Base-by-base conservation (phyloP, 1,140 invertebrate genomes). In the Neodiprion pinetum region DNA sequence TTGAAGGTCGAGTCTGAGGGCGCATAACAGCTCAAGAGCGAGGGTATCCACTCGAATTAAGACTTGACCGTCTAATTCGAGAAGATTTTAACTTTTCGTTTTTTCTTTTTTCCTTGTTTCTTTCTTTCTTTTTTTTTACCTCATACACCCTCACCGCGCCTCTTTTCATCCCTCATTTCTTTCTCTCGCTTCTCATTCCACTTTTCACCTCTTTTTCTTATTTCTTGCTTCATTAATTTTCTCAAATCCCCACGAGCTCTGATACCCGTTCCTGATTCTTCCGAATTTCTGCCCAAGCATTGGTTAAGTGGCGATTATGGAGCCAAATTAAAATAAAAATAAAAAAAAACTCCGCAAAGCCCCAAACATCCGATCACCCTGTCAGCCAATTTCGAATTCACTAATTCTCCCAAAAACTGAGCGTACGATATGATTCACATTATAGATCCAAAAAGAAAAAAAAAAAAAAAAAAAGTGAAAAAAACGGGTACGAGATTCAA, bases 31-130 rank as follows among this genome's bases (percentile, higher is more conserved):
- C 28, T 40, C 28, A 40, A 40, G 28, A 9, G 53, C 4, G 9
- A 61, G 53, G 53, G 53, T 17, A 61, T 61, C 53, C 9, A 61
- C 53, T 61, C 53, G 53, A 61, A 61, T 61, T 61, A 61, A 61
- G n/a, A 61, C 8, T 61, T 61, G 4, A 61, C 5, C 53, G 53
- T 61, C 53, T 61, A 14, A 61, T 61, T 61, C 53, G 11, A 61
- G 53, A 9, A 61, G 53, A 61, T 61, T 61, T 61, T 17, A 61
- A 61, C 53, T 61, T 61, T 5, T 40, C 28, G 2, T 61, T 11
- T 5, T 61, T 61, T 9, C 4, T 61, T 61, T 61, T 61, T 40
- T 5, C 28, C 5, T 21, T 21, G 17, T 53, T 53, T 61, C 9
- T 14, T 61, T 61, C 8, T 61, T 61, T 61, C 9, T 14, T 61